Percentiles rank a stretch among this genome's conserved stretches.
Evolutionary conservation across 30 jellyfish, hydroid and myxozoan genomes (phyloP).

Genomic region (Aurelia aurita): DNA sequence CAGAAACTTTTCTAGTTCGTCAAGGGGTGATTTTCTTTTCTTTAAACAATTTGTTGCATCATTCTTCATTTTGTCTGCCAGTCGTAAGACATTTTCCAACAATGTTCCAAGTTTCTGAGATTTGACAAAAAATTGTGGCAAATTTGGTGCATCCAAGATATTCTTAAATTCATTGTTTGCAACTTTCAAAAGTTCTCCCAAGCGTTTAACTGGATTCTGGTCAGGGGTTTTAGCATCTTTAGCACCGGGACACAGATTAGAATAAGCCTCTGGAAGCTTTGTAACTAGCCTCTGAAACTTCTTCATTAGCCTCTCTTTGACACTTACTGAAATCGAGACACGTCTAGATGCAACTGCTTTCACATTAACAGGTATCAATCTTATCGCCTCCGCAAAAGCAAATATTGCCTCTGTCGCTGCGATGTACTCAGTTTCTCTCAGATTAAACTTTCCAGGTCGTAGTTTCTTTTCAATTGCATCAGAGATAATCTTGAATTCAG

Average conservation of each 20-base stretch:
- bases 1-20: constrained; percentile 53
- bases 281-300: constrained; percentile 30
- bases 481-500: constrained; percentile 15
- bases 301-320: not conserved
- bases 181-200: constrained; percentile 9
- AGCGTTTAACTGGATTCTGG: constrained; percentile 7
- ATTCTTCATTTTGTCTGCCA: constrained; percentile 3
- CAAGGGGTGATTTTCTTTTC: constrained; percentile 60
- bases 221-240: not conserved
- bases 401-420: constrained; percentile 28
- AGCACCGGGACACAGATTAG: constrained; percentile 27
- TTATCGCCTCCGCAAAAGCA: constrained; percentile 52
- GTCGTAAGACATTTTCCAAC: constrained; percentile 35
- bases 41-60: constrained; percentile 13
- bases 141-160: not conserved
- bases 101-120: constrained; percentile 40
- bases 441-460: constrained; percentile 49
- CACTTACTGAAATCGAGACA: constrained; percentile 26
- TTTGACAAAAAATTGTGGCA: not conserved
- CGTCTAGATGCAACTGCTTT: constrained; percentile 6
- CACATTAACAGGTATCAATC: constrained; percentile 47
- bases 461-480: constrained; percentile 26
- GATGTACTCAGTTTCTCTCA: constrained; percentile 35
- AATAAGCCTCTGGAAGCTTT: constrained; percentile 17
- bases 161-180: constrained; percentile 30